Evolutionary conservation across 2,797 vertebrate genomes (phyloP).

Genomic region (Malacoraja senta): DNA sequence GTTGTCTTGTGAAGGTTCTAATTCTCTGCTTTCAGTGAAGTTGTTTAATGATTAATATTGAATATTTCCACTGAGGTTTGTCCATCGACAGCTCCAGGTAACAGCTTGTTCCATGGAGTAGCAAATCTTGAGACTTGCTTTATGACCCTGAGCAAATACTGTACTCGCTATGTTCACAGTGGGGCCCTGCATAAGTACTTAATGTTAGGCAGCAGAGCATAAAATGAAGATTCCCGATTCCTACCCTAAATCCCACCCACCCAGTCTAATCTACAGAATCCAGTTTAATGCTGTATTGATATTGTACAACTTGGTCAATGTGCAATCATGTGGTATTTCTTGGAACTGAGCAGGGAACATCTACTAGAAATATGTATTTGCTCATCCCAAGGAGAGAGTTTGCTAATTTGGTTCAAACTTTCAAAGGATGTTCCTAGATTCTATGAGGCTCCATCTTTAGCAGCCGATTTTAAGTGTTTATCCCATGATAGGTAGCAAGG

Average conservation of each 20-base stretch:
- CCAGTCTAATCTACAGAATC: background rate
- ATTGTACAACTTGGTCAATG: background rate
- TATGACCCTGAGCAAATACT: background rate
- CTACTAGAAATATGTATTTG: no score
- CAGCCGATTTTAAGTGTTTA: no score
- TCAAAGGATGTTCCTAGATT: no score
- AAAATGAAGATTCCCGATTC: background rate
- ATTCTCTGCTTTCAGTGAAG: background rate
- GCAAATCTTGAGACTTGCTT: background rate
- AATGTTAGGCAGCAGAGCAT: background rate
- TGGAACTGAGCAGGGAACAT: no score
- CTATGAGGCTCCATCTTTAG: no score
- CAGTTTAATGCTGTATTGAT: background rate
- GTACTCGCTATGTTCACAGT: background rate
- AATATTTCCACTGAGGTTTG: background rate
- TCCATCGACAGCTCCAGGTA: background rate
- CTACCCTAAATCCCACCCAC: background rate
- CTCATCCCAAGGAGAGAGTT: no score
- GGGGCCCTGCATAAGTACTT: background rate
- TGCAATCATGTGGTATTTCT: background rate
- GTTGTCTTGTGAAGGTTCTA: background rate
- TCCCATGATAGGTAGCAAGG: no score
- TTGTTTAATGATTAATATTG: background rate
- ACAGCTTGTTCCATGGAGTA: background rate
- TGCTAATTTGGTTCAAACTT: no score